These are phyloP conservation scores for Ursus arctos DNA, from an alignment of 2,113 vertebrate species.

Conservation along the genomic window DNA sequence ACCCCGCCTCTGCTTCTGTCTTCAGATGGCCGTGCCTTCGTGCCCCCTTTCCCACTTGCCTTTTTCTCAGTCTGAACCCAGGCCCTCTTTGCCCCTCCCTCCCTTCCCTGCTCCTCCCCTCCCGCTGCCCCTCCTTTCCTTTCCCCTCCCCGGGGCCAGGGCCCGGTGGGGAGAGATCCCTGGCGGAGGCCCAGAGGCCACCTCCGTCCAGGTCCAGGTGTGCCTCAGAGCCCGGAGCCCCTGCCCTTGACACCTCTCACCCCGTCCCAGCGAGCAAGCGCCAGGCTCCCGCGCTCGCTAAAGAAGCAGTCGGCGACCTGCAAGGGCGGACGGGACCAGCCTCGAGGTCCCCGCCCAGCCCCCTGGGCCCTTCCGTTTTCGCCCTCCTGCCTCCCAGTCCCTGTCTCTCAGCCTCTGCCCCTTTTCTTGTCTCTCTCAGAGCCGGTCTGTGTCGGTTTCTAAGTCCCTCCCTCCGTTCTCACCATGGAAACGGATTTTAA, in stretches of 20 bases:
- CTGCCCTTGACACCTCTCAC: neutral
- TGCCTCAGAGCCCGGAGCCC: neutral
- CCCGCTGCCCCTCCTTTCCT: neutral
- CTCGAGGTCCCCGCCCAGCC: too few species aligned
- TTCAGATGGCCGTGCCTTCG: neutral
- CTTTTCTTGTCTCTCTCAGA: neutral
- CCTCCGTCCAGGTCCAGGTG: neutral
- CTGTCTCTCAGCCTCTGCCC: neutral
- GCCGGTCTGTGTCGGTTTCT: neutral
- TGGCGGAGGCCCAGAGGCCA: fast-evolving
- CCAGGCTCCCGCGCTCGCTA: too few species aligned
- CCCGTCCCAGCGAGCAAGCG: fast-evolving
- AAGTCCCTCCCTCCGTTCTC: neutral
- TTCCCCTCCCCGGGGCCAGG: neutral
- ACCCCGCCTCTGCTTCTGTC: neutral
- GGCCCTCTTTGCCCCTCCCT: fast-evolving
- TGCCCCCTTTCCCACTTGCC: neutral
- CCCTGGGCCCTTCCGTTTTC: too few species aligned
- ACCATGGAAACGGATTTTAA: constrained; percentile 44
- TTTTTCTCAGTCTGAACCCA: neutral
- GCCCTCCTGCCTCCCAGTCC: neutral
- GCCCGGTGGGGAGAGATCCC: neutral
- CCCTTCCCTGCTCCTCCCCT: neutral
- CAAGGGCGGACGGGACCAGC: neutral
- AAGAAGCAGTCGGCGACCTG: neutral